A percentile compares a stretch with the other conserved stretches of the same genome.
Conservation (phyloP, 2,113 vertebrate species). For the Enhydra lutris region DNA sequence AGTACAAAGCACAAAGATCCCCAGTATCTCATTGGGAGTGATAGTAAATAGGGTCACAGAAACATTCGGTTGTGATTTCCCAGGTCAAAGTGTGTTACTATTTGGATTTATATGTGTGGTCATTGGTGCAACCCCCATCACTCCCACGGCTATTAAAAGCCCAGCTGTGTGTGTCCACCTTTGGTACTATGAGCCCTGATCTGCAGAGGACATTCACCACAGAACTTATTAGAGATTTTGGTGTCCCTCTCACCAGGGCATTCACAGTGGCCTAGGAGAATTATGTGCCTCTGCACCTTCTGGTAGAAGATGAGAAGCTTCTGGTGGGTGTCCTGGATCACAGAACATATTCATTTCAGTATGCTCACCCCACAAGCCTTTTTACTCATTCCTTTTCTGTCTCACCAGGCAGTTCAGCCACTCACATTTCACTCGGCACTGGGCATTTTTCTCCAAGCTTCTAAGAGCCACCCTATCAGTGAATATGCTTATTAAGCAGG, state of each 20-base stretch:
- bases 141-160: background rate
- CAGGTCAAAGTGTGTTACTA: background rate
- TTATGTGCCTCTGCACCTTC: background rate
- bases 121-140: background rate
- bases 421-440: background rate
- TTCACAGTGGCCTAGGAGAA: background rate
- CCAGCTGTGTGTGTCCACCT: background rate
- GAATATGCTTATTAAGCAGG: rapidly evolving
- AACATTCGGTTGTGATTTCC: background rate
- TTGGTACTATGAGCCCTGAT: background rate
- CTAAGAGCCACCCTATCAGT: background rate
- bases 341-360: background rate
- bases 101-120: too few relatives aligned
- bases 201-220: background rate
- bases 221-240: background rate
- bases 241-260: background rate
- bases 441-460: background rate
- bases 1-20: background rate
- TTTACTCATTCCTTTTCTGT: background rate
- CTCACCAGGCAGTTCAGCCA: background rate
- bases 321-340: background rate
- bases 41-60: background rate
- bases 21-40: background rate
- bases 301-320: background rate
- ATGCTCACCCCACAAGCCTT: background rate